Evolutionary conservation across 1,140 invertebrate species (phyloP), one percentile per base, ranked within the genome.

Genomic region (Nylanderia fulva): DNA sequence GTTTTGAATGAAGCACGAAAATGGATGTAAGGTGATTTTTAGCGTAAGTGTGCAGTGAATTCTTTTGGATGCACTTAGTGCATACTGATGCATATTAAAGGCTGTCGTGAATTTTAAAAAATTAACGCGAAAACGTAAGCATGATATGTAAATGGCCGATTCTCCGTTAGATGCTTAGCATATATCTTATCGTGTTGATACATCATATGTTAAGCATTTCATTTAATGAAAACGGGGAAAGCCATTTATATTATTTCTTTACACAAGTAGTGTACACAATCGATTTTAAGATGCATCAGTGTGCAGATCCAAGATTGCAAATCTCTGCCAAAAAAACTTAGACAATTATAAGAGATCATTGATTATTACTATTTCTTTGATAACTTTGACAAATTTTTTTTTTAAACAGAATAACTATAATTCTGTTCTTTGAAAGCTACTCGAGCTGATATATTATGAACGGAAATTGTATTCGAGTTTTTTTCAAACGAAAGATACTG

Each of bases 71-170:
- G 21, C 7, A 74, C 36, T n/a, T 74, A 56, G 0, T 58, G 21
- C 56, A 15, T 56, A 63, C 21, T 76, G 61, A 13, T 24, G 21
- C 13, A 72, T 33, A 74, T 74, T 74, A 58, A 58, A 74, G 15
- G 54, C 29, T 72, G n/a, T 72, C 54, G 33, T 74, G 36, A 24
- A n/a, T n/a, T n/a, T n/a, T n/a, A n/a, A n/a, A n/a, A 74, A 58
- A 39, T 58, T 58, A n/a, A 58, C n/a, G 48, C 33, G 29, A 72
- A 36, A 4, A 74, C 7, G 0, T 74, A 36, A 72, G n/a, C n/a
- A 36, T 74, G 33, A 2, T 36, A 36, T 36, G 13, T 58, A 58
- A 74, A 56, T n/a, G 18, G 8, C 33, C 21, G 8, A 52, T 29
- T 56, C 7, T 1, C 7, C 0, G 21, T 3, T 45, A 54, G 52